Conservation (phyloP, 2,797 vertebrate species). For the Gallinago solitaria region DNA sequence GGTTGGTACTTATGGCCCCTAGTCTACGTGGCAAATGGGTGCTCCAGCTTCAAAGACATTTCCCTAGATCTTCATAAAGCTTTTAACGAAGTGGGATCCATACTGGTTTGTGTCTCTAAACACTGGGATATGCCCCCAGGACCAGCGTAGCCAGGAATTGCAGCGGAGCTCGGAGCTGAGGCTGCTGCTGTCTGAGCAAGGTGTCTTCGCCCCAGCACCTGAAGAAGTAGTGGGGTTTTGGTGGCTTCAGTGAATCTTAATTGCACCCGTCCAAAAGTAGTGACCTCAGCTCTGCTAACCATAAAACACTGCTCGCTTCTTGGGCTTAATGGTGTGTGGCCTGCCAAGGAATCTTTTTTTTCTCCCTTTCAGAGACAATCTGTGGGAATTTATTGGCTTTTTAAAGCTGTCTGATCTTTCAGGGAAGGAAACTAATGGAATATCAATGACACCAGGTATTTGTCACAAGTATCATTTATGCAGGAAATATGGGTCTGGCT, state of each 20-base stretch:
- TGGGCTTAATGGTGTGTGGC: slow-evolving; percentile 59
- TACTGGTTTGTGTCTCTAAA: not conserved
- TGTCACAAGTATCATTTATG: slow-evolving; percentile 48
- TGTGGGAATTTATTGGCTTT: slow-evolving; percentile 64
- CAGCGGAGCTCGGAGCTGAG: not conserved
- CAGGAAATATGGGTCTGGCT: slow-evolving; percentile 31
- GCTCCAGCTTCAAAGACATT: not conserved
- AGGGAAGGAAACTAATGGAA: slow-evolving; percentile 57
- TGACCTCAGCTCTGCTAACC: slow-evolving; percentile 53
- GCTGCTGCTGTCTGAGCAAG: not conserved
- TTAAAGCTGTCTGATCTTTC: slow-evolving; percentile 64
- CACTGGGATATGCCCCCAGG: not conserved
- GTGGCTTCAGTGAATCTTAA: slow-evolving; percentile 48
- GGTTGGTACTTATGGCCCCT: not conserved
- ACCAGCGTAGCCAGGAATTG: not conserved
- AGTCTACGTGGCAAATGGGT: not conserved
- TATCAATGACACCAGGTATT: slow-evolving; percentile 65
- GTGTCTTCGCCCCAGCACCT: not conserved
- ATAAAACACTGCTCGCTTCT: slow-evolving; percentile 47
- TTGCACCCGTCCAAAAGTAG: slow-evolving; percentile 9
- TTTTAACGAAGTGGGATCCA: not conserved
- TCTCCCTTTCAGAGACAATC: slow-evolving; percentile 51
- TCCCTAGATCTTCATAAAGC: not conserved
- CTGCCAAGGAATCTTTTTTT: slow-evolving; percentile 49
- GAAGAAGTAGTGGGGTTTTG: not conserved